Base-by-base conservation (phyloP, 2,888 invertebrate species). In the Erebia ligea region DNA sequence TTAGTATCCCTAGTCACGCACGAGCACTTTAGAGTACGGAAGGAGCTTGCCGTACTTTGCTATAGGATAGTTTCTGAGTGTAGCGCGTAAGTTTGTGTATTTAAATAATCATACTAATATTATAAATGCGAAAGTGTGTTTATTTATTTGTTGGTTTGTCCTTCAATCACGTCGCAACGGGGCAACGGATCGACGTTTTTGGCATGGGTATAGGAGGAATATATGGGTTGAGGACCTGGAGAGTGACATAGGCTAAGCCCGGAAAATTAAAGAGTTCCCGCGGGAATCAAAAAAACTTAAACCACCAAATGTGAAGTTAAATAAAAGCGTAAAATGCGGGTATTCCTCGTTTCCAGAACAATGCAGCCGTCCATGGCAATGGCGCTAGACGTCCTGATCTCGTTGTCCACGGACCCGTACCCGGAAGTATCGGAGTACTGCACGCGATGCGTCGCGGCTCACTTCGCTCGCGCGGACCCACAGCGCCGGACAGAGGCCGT, bases 341-440 rank as follows among this genome's bases (percentile, higher is more conserved):
- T 42, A 42, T 45, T 17, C 15, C 25, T 67, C 10, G 66, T 25
- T 83, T 87, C 73, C 70, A 95, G 96, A 71, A 95, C 96, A 73
- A 94, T 97, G 89, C 92, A 93, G 21, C 86, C 91, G 0, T 95
- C 95, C 65, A 88, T 95, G 62, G 87, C 94, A n/a, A 86, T 94
- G 73, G 88, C 96, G 9, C 85, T 97, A 3, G 96, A 97, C 84
- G 94, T 95, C 48, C 85, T 97, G 9, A 94, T 97, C 74, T 92
- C 95, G 0, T 86, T 97, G 42, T 94, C 95, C 0, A 95, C 96
- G 82, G 97, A 97, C 86, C 94, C 94, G 10, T 88, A 93, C 73
- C 78, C 84, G 0, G 88, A 94, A 73, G 94, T 97, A 15, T 81
- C 93, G 6, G 84, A 83, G 21, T 86, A 81, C 76, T 92, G 95